These are phyloP conservation scores for Sternarchorhynchus goeldii DNA, from an alignment of 2,797 vertebrate species.

Conservation along the genomic window DNA sequence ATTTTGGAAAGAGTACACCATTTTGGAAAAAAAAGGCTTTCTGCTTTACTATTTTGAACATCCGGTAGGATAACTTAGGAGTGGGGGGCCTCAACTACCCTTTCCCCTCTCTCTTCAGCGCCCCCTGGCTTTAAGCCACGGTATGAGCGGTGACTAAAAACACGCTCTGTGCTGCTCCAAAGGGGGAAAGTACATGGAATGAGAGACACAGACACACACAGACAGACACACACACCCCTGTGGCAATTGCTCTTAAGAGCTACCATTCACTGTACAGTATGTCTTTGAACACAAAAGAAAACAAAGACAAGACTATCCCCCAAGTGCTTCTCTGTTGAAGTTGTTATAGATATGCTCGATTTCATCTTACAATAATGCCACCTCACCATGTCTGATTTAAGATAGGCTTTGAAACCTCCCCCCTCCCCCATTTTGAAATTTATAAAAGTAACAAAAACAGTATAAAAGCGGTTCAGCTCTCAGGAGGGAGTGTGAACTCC, in stretches of 20 bases:
- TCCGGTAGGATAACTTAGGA: not conserved
- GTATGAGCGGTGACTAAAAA: not conserved
- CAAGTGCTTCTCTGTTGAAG: conserved; percentile 74
- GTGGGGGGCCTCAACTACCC: not conserved
- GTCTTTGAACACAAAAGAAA: conserved; percentile 44
- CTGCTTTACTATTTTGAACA: conserved; percentile 22
- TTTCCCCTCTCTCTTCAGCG: not conserved
- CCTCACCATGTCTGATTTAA: conserved; percentile 57
- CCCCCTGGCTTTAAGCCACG: conserved; percentile 17
- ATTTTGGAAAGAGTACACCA: conserved; percentile 78
- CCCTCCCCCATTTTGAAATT: conserved; percentile 64
- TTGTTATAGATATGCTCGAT: conserved; percentile 76
- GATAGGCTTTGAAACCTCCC: conserved; percentile 61
- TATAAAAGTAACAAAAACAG: conserved; percentile 75
- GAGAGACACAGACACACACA: not conserved
- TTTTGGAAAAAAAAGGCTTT: conserved; percentile 72
- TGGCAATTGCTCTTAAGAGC: not conserved
- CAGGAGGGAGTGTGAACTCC: conserved; percentile 66
- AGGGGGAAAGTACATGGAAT: not conserved
- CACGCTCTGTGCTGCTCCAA: not conserved
- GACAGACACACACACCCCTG: not conserved
- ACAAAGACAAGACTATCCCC: conserved; percentile 35
- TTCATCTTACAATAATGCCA: conserved; percentile 66
- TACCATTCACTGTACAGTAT: conserved; percentile 20
- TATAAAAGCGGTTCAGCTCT: conserved; percentile 73